Conservation (phyloP, 1,140 invertebrate genomes). For the Neotoxoptera formosana region DNA sequence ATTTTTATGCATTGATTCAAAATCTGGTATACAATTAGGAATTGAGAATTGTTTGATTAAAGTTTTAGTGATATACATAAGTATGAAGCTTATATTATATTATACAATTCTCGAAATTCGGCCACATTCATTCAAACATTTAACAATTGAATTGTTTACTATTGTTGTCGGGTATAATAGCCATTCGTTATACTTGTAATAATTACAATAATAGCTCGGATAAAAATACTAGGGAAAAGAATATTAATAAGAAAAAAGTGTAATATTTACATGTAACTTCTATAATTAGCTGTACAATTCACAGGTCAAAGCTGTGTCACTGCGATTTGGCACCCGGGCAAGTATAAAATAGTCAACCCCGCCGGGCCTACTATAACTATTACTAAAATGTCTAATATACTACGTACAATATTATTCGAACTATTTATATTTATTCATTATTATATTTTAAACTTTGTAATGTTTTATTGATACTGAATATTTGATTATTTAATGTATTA, state of each 20-base stretch:
- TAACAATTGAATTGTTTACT: background rate
- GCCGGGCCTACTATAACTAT: too few species aligned
- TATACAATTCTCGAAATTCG: background rate
- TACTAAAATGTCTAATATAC: too few species aligned
- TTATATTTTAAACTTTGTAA: too few species aligned
- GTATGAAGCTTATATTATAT: background rate
- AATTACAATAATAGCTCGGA: background rate
- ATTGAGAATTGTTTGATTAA: background rate
- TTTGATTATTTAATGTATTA: too few species aligned
- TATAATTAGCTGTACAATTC: background rate
- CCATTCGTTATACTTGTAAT: background rate
- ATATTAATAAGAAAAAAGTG: background rate
- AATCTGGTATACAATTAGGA: background rate
- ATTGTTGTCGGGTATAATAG: background rate
- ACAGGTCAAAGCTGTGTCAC: background rate
- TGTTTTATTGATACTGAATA: too few species aligned
- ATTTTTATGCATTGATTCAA: background rate
- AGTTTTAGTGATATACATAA: slow-evolving; percentile 1
- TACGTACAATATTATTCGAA: background rate
- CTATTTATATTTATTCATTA: background rate
- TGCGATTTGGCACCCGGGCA: background rate
- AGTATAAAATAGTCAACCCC: background rate
- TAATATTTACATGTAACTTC: background rate
- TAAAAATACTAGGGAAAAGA: background rate
- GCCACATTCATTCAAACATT: background rate